Evolutionary conservation across 2,113 vertebrate genomes (phyloP).

Genomic region (Eulemur rufifrons): DNA sequence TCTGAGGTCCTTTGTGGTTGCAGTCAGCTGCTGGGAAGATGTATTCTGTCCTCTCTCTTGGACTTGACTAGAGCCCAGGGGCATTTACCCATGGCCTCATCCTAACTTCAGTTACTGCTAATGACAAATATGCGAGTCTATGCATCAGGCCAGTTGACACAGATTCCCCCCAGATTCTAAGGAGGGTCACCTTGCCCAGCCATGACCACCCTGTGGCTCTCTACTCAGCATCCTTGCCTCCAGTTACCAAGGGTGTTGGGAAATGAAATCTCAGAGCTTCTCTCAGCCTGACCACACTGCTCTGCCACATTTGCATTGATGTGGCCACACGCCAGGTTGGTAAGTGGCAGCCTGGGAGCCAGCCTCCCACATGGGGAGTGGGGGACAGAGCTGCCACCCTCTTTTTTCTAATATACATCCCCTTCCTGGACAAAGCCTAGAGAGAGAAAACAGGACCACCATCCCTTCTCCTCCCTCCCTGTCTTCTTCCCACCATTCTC

Average conservation of each 20-base stretch:
- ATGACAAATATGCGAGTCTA: background rate
- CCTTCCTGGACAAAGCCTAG: background rate
- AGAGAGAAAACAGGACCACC: background rate
- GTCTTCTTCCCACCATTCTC: background rate
- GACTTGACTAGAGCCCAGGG: background rate
- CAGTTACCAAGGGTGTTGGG: background rate
- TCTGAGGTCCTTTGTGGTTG: background rate
- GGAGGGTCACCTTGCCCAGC: background rate
- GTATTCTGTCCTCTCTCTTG: background rate
- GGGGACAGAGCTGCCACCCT: background rate
- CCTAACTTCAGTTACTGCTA: background rate
- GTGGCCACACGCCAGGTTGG: no score
- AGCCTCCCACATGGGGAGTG: background rate
- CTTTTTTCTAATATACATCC: background rate
- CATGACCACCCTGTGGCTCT: no score
- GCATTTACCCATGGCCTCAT: background rate
- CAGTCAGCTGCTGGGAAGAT: background rate
- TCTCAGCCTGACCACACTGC: background rate
- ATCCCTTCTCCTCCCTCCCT: background rate
- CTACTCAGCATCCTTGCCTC: background rate
- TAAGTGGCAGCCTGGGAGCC: background rate
- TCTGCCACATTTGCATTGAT: background rate
- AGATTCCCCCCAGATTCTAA: background rate
- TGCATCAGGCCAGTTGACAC: rapidly evolving
- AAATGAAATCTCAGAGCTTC: background rate